phyloP scores from a whole-genome alignment of 2,113 vertebrate genomes.

The Maccullochella peelii region DNA sequence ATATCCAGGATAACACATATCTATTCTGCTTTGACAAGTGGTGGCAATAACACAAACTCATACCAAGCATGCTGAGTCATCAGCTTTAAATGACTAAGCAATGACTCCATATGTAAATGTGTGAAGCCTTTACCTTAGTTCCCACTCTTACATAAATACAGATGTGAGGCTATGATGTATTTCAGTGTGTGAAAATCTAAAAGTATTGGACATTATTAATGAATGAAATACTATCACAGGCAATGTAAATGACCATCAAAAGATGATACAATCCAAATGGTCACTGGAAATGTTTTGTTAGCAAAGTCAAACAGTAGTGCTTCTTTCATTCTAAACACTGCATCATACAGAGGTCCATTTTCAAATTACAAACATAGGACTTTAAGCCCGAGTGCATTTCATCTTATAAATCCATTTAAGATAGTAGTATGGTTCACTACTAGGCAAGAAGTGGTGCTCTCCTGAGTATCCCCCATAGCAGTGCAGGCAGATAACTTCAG shows the following conservation, averaged over 20 bases:
- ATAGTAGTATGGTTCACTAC: background rate
- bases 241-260: background rate
- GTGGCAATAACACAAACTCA: constrained; percentile 15
- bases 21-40: constrained; percentile 25
- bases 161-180: constrained; percentile 7
- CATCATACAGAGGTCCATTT: background rate
- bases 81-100: constrained; percentile 8
- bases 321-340: constrained; percentile 12
- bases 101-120: background rate
- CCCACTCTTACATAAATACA: constrained; percentile 10
- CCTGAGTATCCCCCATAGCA: constrained; percentile 33
- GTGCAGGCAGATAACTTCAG: constrained; percentile 26
- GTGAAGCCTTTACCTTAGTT: background rate
- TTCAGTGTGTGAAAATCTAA: constrained; percentile 34
- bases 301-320: constrained; percentile 19
- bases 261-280: background rate
- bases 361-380: background rate
- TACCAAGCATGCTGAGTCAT: constrained; percentile 28
- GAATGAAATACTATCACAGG: constrained; percentile 25
- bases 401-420: constrained; percentile 22
- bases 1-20: background rate
- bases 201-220: constrained; percentile 19
- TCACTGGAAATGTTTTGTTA: constrained; percentile 32
- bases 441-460: constrained; percentile 30
- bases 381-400: background rate